These are phyloP conservation scores for Drosophila pseudotakahashii DNA, from an alignment of 2,888 invertebrate species.

Conservation along the genomic window DNA sequence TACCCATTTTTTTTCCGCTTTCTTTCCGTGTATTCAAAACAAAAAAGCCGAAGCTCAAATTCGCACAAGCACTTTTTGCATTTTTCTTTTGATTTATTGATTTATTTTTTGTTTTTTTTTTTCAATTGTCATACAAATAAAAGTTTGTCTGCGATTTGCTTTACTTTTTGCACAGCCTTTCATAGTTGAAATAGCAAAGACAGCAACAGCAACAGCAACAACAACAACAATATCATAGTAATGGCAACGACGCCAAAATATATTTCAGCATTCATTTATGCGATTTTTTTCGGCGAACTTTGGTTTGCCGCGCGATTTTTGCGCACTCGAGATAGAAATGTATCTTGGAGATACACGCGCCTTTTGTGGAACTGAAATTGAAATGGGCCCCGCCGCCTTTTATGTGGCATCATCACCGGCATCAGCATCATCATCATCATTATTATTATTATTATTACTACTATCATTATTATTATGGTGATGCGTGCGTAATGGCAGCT, in stretches of 20 bases:
- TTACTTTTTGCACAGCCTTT: slow-evolving; percentile 61
- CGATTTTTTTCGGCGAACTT: slow-evolving; percentile 48
- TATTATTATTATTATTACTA: slow-evolving; percentile 23
- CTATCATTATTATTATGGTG: slow-evolving; percentile 43
- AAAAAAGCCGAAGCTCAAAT: slow-evolving; percentile 39
- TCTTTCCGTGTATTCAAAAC: slow-evolving; percentile 22
- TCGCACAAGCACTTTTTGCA: slow-evolving; percentile 47
- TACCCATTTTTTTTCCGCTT: too few species aligned
- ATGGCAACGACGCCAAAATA: slow-evolving; percentile 62
- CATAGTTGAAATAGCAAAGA: slow-evolving; percentile 60
- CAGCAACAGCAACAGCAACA: slow-evolving; percentile 52
- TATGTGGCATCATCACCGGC: slow-evolving; percentile 71
- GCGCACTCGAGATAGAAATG: slow-evolving; percentile 69
- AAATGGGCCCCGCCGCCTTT: slow-evolving; percentile 61
- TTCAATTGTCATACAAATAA: slow-evolving; percentile 29
- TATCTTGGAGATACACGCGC: slow-evolving; percentile 68
- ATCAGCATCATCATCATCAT: slow-evolving; percentile 49
- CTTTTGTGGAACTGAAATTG: slow-evolving; percentile 72
- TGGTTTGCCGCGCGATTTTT: slow-evolving; percentile 67
- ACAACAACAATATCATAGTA: slow-evolving; percentile 48
- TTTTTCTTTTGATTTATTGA: slow-evolving; percentile 47
- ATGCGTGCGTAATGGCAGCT: slow-evolving; percentile 49
- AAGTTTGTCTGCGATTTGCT: slow-evolving; percentile 43
- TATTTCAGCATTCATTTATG: slow-evolving; percentile 77
- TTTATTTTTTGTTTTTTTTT: slow-evolving; percentile 32